These are phyloP conservation scores for Vanessa tameamea DNA, from an alignment of 1,140 invertebrate species.

Conservation along the genomic window DNA sequence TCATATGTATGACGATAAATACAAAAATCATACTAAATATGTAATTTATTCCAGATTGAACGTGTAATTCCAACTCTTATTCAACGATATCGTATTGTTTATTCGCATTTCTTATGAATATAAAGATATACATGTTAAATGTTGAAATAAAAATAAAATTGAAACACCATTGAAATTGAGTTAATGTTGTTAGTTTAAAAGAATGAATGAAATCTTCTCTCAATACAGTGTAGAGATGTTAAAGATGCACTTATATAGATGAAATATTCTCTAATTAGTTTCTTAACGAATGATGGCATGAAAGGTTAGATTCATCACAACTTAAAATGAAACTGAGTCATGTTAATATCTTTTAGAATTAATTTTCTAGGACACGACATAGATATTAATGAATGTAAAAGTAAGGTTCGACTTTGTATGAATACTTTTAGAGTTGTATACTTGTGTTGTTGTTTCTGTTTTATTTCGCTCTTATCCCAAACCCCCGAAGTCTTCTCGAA, in stretches of 20 bases:
- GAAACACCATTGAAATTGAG: neutral
- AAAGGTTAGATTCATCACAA: neutral
- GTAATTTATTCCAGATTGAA: too few species aligned
- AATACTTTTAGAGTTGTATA: neutral
- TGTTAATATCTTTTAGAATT: slow-evolving; percentile 4
- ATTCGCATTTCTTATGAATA: too few species aligned
- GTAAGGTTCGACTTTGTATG: neutral
- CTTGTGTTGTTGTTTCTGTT: neutral
- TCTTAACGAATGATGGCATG: neutral
- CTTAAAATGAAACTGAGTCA: neutral
- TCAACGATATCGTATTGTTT: too few species aligned
- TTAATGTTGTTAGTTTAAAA: neutral
- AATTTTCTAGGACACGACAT: slow-evolving; percentile 11
- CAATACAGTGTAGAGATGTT: neutral
- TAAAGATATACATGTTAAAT: too few species aligned
- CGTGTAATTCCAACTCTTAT: too few species aligned
- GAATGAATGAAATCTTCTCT: neutral
- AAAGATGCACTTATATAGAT: slow-evolving; percentile 1
- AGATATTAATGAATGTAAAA: slow-evolving; percentile 2
- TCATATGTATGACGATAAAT: too few species aligned
- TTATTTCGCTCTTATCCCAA: neutral
- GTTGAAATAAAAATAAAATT: too few species aligned
- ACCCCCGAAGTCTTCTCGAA: neutral
- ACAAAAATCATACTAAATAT: too few species aligned
- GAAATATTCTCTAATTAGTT: slow-evolving; percentile 9